These are phyloP conservation scores for Drosophila equinoxialis DNA, from an alignment of 1,140 invertebrate species.

Conservation along the genomic window DNA sequence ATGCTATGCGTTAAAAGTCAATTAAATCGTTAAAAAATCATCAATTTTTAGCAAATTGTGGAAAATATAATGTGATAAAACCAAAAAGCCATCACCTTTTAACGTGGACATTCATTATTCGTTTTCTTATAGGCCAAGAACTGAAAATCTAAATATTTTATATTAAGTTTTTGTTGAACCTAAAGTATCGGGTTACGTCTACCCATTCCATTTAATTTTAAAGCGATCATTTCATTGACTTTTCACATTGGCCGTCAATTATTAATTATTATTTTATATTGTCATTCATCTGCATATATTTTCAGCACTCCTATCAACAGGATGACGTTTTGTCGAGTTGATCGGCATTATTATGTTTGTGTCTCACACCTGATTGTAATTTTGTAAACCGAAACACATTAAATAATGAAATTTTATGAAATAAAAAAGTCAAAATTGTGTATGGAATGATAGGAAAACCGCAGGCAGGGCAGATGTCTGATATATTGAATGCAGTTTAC, in stretches of 20 bases:
- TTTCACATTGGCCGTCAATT: not conserved
- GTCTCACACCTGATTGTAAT: not conserved
- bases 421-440: conserved; percentile 27
- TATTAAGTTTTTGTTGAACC: too few species aligned
- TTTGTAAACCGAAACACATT: conserved; percentile 17
- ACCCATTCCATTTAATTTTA: not conserved
- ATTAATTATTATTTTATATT: not conserved
- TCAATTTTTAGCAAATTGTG: too few species aligned
- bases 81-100: too few species aligned
- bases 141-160: too few species aligned
- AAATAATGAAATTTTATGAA: conserved; percentile 39
- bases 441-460: conserved; percentile 35
- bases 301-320: not conserved
- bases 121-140: too few species aligned
- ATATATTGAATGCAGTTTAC: conserved; percentile 35
- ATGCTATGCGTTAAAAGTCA: too few species aligned
- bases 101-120: too few species aligned
- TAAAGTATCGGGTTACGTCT: too few species aligned
- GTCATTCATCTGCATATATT: not conserved
- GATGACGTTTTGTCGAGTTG: not conserved
- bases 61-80: too few species aligned
- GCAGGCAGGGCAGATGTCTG: conserved; percentile 46
- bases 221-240: not conserved
- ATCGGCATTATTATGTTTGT: conserved; percentile 1
- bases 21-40: too few species aligned